phyloP scores from a whole-genome alignment of 2,113 vertebrate genomes.

The Megatriorchis doriae region DNA sequence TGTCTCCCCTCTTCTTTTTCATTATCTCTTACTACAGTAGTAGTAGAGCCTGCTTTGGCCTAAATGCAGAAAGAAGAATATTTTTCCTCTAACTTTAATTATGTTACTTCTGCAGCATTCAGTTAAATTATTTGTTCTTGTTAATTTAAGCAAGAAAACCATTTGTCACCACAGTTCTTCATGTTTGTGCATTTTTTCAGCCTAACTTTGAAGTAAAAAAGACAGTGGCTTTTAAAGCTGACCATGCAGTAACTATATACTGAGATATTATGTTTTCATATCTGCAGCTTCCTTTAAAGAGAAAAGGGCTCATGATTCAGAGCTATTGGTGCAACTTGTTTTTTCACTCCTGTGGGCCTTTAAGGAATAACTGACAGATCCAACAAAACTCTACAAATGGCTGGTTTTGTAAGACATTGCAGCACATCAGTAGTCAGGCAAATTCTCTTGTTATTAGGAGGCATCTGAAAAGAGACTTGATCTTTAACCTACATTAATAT shows the following conservation, averaged over 20 bases:
- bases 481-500: not conserved
- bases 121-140: not conserved
- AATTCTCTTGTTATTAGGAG: not conserved
- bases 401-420: not conserved
- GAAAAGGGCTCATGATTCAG: not conserved
- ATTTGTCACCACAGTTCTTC: not conserved
- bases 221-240: not conserved
- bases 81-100: not conserved
- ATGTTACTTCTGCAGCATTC: not conserved
- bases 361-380: not conserved
- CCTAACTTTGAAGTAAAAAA: not conserved
- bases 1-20: not conserved
- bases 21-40: not conserved
- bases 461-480: not conserved
- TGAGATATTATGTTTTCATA: not conserved
- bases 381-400: not conserved
- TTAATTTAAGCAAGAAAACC: not conserved
- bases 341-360: not conserved
- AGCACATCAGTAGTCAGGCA: not conserved
- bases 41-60: not conserved
- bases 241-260: not conserved
- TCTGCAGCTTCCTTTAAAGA: not conserved
- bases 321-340: not conserved
- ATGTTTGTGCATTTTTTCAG: not conserved
- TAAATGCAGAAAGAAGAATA: not conserved